A percentile compares a stretch with the other conserved stretches of the same genome.
Evolutionary conservation across 2,113 vertebrate genomes (phyloP).

Genomic region (Proteles cristata): DNA sequence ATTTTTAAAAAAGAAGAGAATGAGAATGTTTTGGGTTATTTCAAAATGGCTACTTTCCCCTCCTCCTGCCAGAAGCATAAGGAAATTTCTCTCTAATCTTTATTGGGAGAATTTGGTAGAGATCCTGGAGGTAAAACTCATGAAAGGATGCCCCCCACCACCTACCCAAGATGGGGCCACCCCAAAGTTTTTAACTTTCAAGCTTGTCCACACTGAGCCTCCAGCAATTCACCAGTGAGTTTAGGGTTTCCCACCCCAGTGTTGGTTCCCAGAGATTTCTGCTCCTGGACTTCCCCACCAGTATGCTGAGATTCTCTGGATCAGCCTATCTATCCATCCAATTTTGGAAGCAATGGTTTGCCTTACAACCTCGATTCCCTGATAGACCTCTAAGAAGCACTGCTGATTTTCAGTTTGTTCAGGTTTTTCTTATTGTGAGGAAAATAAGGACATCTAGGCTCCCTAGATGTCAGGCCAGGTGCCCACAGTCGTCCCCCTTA

Average conservation of each 20-base stretch:
- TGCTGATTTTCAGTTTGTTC: not conserved
- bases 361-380: not conserved
- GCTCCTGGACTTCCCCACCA: not conserved
- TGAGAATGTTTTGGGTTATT: not conserved
- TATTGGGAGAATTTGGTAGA: not conserved
- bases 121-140: not conserved
- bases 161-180: not conserved
- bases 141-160: not conserved
- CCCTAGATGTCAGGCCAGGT: not conserved
- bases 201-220: not conserved
- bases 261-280: not conserved
- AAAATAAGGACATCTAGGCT: not conserved
- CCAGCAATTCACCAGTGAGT: not conserved
- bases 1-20: not conserved
- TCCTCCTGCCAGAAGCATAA: not conserved
- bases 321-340: not conserved
- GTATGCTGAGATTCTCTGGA: not conserved
- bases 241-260: not conserved
- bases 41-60: not conserved
- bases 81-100: not conserved
- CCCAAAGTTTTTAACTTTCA: not conserved
- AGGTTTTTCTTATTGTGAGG: not conserved
- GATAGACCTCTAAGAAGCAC: not conserved
- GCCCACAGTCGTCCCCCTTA: not conserved
- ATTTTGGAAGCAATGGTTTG: not conserved